Conservation (phyloP, 2,113 vertebrate genomes). For the Salvelinus sp. region DNA sequence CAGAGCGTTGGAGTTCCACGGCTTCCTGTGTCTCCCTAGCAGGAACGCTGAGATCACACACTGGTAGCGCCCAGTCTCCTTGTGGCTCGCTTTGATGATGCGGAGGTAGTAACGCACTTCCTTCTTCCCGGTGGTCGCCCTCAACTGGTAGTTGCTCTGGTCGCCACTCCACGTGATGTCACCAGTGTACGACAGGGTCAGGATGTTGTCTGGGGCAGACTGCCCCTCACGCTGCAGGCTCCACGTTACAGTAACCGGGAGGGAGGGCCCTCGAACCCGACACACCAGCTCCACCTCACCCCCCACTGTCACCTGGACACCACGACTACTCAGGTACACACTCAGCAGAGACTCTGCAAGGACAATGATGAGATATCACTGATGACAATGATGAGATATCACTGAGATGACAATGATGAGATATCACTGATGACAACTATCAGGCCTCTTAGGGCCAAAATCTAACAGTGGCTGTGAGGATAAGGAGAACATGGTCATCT, state of each 20-base stretch:
- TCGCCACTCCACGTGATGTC: conserved; percentile 68
- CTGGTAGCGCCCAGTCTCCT: conserved; percentile 69
- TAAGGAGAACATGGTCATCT: too few species aligned
- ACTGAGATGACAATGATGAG: too few species aligned
- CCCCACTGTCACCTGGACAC: not conserved
- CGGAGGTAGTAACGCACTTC: conserved; percentile 62
- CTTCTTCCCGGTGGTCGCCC: conserved; percentile 23
- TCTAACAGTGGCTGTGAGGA: too few species aligned
- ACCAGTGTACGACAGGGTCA: conserved; percentile 63
- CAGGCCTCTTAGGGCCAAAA: too few species aligned
- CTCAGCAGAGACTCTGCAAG: conserved; percentile 49
- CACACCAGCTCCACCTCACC: conserved; percentile 59
- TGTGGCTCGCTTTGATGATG: conserved; percentile 52
- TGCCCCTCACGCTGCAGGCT: conserved; percentile 55
- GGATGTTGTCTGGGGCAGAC: conserved; percentile 50
- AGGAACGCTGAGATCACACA: conserved; percentile 75
- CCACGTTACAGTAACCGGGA: conserved; percentile 71
- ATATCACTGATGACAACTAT: too few species aligned
- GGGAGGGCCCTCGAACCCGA: conserved; percentile 38
- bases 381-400: not conserved
- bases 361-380: not conserved
- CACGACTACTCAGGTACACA: conserved; percentile 52
- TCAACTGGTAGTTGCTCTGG: conserved; percentile 64
- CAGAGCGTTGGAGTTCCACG: conserved; percentile 64
- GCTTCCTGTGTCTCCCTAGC: conserved; percentile 31